Percentiles rank a stretch among this genome's conserved stretches.
These are phyloP conservation scores for Hippotragus niger DNA, from an alignment of 2,113 vertebrate species.

Conservation along the genomic window DNA sequence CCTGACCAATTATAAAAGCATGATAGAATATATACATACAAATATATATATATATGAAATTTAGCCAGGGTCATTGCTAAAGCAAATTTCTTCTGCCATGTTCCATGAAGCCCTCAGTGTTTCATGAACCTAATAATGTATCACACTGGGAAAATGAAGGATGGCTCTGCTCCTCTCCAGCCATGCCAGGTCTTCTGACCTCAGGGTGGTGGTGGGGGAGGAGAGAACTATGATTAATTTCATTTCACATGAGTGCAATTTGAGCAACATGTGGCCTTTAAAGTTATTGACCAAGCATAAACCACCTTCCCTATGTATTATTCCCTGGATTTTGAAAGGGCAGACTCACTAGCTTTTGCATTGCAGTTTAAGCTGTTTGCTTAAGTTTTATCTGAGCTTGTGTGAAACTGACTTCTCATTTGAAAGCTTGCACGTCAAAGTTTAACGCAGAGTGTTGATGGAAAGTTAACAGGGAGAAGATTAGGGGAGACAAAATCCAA, in stretches of 20 bases:
- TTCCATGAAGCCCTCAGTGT: not conserved
- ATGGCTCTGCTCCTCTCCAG: not conserved
- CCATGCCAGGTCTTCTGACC: not conserved
- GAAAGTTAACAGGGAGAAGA: not conserved
- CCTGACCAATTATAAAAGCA: not conserved
- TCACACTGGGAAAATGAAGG: not conserved
- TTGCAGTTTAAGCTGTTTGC: not conserved
- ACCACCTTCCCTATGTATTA: not conserved
- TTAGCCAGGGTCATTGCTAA: not conserved
- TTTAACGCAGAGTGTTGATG: not conserved
- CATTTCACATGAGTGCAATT: not conserved
- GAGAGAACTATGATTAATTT: not conserved
- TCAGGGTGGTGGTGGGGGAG: not conserved
- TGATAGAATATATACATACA: not conserved
- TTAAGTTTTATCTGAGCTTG: not conserved
- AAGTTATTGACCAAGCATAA: not conserved
- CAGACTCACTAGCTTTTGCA: not conserved
- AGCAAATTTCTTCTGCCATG: not conserved
- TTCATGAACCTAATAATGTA: not conserved
- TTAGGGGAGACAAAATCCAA: not conserved
- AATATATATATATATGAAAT: not conserved
- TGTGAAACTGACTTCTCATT: not conserved
- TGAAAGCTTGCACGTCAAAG: not conserved
- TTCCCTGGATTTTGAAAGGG: not conserved
- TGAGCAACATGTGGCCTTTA: not conserved